phyloP scores from a whole-genome alignment of 2,797 vertebrate genomes.

The Selene dorsalis region DNA sequence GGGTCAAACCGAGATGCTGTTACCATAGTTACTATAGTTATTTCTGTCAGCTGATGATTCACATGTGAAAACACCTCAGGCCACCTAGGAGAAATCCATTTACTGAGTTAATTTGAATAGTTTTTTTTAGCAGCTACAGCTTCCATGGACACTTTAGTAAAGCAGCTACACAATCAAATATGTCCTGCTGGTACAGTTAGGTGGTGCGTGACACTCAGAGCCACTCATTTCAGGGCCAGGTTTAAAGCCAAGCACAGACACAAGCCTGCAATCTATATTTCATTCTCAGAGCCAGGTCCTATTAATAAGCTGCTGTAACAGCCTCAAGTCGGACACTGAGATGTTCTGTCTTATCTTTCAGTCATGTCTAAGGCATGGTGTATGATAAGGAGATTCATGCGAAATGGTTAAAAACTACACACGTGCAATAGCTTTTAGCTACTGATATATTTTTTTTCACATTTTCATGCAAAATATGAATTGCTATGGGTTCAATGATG shows the following conservation, averaged over 20 bases:
- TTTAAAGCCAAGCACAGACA: neutral
- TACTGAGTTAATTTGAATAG: neutral
- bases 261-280: neutral
- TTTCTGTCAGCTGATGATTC: slow-evolving; percentile 11
- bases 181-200: neutral
- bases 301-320: too few species aligned
- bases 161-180: neutral
- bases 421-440: neutral
- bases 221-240: neutral
- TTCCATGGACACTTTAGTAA: neutral
- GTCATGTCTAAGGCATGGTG: neutral
- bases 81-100: neutral
- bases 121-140: neutral
- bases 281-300: too few species aligned
- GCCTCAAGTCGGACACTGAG: neutral
- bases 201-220: neutral
- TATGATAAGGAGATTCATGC: neutral
- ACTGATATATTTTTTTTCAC: too few species aligned
- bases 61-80: slow-evolving; percentile 19
- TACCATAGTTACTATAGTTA: neutral
- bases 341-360: neutral
- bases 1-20: slow-evolving; percentile 9
- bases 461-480: neutral
- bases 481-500: neutral
- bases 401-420: too few species aligned